Percentiles rank a stretch among this genome's conserved stretches.
phyloP scores from a whole-genome alignment of 2,797 vertebrate species.

The Manis javanica region DNA sequence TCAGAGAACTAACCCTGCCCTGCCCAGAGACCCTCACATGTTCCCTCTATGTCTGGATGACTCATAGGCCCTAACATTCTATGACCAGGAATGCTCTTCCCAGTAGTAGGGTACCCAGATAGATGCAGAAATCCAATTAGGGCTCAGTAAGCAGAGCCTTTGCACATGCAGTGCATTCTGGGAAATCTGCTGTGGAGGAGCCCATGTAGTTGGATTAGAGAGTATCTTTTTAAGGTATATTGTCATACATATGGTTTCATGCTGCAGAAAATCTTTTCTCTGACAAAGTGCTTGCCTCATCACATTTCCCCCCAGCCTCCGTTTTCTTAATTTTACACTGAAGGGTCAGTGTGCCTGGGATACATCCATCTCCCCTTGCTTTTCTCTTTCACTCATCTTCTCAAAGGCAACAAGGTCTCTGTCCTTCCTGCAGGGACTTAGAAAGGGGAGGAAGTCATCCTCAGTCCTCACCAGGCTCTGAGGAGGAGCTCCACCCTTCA shows the following conservation, averaged over 20 bases:
- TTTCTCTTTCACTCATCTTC: slow-evolving; percentile 76
- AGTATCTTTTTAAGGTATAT: slow-evolving; percentile 42
- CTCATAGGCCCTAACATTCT: neutral
- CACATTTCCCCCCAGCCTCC: slow-evolving; percentile 60
- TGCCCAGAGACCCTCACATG: neutral
- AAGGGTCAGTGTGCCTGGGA: slow-evolving; percentile 78
- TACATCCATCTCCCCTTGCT: slow-evolving; percentile 75
- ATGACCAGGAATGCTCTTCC: neutral
- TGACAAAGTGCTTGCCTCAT: slow-evolving; percentile 76
- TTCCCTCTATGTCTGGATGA: neutral
- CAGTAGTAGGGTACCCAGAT: neutral
- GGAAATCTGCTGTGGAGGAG: neutral
- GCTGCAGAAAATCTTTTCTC: slow-evolving; percentile 63
- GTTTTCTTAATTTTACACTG: slow-evolving; percentile 86
- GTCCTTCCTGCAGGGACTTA: slow-evolving; percentile 91
- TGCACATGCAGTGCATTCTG: neutral
- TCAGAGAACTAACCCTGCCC: neutral
- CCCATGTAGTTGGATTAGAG: slow-evolving; percentile 22
- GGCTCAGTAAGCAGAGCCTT: neutral
- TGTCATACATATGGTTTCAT: slow-evolving; percentile 65
- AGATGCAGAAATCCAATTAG: neutral
- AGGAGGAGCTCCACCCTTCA: slow-evolving; percentile 92
- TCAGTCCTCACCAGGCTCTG: slow-evolving; percentile 91
- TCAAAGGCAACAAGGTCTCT: slow-evolving; percentile 91
- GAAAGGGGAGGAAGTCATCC: slow-evolving; percentile 90